Evolutionary conservation across 2,888 invertebrate species (phyloP), one percentile per base, ranked within the genome.

Genomic region (Eupelmus urozonus): DNA sequence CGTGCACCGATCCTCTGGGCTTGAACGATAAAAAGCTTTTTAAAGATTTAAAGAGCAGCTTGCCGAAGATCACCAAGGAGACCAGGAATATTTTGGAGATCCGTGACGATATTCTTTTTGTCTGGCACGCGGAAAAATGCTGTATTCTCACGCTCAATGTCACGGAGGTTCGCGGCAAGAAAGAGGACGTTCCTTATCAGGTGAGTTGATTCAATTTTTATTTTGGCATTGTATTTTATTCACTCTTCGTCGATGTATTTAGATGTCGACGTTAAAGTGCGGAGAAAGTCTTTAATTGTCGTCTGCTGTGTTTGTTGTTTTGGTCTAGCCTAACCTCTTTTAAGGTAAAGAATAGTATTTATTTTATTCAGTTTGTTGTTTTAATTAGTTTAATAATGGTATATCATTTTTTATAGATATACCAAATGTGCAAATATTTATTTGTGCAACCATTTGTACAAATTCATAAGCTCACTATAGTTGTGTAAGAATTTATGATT

Each of bases 81-180:
- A 92, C 94, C 82, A 91, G 91, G 78, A 94, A 93, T 89, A 91
- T 94, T 82, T 87, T 94, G 34, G 92, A 92, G 83, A 91, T 94
- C 71, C 92, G 92, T 78, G 94, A 94, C 82, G 93, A 94, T 88
- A 92, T 94, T 82, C 89, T 94, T 74, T 95, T 93, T 85, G 91
- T 93, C 83, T 95, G 94, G 95, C 92, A 93, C 85, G 91, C 92
- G 1, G 89, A 91, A 75, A 93, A 94, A 87, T 92, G 92, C 85
- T 93, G 93, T 87, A 91, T 94, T 79, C 90, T 93, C 83, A 91
- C 93, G 78, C 88, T 94, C 81, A 93, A 94, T 87, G 83, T 94
- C 81, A 92, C 91, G 76, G 90, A 90, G 91, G 90, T 86, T 87
- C 90, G 86, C 84, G 91, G 85, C 89, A 92, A 86, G 90, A 90